Conservation (phyloP, 2,888 invertebrate species). For the Campopleginae sp. region DNA sequence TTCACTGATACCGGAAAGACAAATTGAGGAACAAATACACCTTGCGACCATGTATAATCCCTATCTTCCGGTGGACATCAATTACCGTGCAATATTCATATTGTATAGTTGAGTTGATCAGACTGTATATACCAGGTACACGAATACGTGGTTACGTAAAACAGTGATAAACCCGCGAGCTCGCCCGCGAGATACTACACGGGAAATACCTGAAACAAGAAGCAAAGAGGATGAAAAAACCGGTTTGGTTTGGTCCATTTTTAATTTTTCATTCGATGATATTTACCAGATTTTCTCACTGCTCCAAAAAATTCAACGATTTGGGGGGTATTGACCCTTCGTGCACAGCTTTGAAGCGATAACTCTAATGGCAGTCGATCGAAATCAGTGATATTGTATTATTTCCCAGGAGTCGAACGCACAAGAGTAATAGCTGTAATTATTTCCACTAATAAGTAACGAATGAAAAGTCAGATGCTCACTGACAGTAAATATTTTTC, state of each 20-base stretch:
- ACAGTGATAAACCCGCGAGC: background rate
- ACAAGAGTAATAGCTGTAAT: background rate
- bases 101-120: background rate
- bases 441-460: background rate
- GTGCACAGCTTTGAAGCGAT: background rate
- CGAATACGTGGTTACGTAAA: conserved; percentile 42
- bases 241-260: conserved; percentile 19
- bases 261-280: conserved; percentile 14
- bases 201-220: background rate
- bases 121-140: background rate
- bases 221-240: conserved; percentile 8
- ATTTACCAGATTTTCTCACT: background rate
- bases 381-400: background rate
- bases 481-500: background rate
- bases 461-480: background rate
- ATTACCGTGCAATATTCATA: conserved; percentile 18
- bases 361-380: background rate
- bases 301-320: background rate
- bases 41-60: background rate
- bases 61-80: conserved; percentile 10
- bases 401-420: background rate
- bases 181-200: background rate
- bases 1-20: conserved; percentile 12
- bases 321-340: background rate
- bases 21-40: conserved; percentile 13